Conservation (phyloP, 2,113 vertebrate genomes). For the Callospermophilus lateralis region DNA sequence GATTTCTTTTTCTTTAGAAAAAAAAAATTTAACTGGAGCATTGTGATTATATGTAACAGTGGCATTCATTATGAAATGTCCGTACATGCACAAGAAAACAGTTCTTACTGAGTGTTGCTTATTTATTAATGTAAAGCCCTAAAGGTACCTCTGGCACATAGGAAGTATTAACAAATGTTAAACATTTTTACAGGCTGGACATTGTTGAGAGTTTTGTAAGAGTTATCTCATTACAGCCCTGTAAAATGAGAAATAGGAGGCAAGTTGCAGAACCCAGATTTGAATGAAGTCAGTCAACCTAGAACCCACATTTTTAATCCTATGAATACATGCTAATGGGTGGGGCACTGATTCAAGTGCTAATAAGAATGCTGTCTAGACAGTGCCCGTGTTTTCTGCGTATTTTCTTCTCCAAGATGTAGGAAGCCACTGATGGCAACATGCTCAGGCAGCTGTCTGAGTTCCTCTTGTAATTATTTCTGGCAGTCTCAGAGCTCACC, state of each 20-base stretch:
- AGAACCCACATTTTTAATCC: neutral
- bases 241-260: neutral
- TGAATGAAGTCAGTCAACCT: constrained; percentile 17
- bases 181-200: neutral
- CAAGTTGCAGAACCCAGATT: neutral
- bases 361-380: constrained; percentile 68
- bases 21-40: too few species aligned
- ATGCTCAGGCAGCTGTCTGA: constrained; percentile 7
- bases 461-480: constrained; percentile 28
- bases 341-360: constrained; percentile 27
- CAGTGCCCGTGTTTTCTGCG: constrained; percentile 27
- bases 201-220: neutral
- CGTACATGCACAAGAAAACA: neutral
- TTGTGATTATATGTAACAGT: neutral
- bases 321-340: neutral
- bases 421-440: neutral
- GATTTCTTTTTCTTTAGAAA: neutral
- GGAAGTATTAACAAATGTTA: constrained; percentile 1
- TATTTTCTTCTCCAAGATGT: constrained; percentile 11
- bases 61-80: too few species aligned
- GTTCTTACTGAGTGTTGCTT: neutral
- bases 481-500: neutral
- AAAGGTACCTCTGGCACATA: neutral
- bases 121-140: neutral
- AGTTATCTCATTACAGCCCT: neutral